phyloP scores from a whole-genome alignment of 2,888 invertebrate species.

The Zaprionus lineosus region DNA sequence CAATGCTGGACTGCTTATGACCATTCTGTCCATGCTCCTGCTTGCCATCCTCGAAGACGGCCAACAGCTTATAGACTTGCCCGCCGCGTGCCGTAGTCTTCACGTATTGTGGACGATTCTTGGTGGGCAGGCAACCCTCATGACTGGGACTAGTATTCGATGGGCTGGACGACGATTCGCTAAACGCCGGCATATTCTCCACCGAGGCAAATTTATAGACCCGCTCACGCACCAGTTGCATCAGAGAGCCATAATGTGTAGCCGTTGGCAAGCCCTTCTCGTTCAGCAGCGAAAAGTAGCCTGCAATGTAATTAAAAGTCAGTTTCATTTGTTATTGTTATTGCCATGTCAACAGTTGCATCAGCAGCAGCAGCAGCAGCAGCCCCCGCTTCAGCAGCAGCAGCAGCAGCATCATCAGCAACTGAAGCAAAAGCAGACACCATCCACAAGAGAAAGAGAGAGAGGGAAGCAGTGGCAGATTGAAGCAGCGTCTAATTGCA shows the following conservation, averaged over 20 bases:
- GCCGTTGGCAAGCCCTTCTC: conserved; percentile 87
- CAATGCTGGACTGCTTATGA: conserved; percentile 27
- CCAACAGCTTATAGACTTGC: conserved; percentile 88
- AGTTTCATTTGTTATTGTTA: conserved; percentile 8
- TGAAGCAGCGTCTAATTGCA: neutral
- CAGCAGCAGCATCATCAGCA: neutral
- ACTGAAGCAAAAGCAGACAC: conserved; percentile 1
- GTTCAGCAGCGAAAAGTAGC: conserved; percentile 88
- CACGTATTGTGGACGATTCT: conserved; percentile 84
- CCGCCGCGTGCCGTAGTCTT: conserved; percentile 89
- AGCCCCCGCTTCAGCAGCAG: conserved; percentile 6
- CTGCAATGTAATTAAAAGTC: conserved; percentile 81
- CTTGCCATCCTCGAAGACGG: conserved; percentile 89
- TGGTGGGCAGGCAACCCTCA: conserved; percentile 74
- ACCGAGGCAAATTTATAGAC: conserved; percentile 84
- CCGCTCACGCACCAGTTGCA: conserved; percentile 87
- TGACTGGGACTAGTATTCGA: conserved; percentile 71
- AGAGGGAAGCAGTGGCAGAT: too few species aligned
- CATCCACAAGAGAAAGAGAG: too few species aligned
- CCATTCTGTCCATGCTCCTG: conserved; percentile 72
- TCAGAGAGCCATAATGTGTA: conserved; percentile 86
- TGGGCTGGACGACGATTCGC: conserved; percentile 78
- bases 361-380: conserved; percentile 1
- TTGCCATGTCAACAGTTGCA: conserved; percentile 9
- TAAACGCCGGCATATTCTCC: conserved; percentile 82